Evolutionary conservation across 2,888 invertebrate species (phyloP).

Genomic region (Sesamia inferens): DNA sequence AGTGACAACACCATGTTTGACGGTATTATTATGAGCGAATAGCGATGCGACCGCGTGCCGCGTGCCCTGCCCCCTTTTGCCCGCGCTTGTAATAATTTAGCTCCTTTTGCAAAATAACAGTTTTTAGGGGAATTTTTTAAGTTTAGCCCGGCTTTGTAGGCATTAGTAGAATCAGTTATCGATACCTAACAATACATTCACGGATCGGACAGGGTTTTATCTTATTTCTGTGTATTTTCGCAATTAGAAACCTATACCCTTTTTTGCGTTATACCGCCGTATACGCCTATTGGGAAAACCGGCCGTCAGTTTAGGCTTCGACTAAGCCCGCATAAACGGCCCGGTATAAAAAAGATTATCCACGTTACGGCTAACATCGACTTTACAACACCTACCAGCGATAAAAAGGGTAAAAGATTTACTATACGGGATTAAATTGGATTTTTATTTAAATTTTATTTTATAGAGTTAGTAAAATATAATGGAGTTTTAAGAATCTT

Average conservation of each 20-base stretch:
- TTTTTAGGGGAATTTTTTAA: no score
- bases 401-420: constrained; percentile 46
- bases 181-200: no score
- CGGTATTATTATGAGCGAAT: no score
- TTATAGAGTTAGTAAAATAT: neutral
- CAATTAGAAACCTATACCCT: constrained; percentile 22
- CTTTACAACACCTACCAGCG: constrained; percentile 44
- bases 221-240: constrained; percentile 19
- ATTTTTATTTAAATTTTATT: constrained; percentile 24
- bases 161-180: no score
- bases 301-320: constrained; percentile 23
- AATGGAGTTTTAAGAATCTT: neutral
- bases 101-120: no score
- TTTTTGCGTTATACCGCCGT: constrained; percentile 24
- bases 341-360: constrained; percentile 55
- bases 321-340: constrained; percentile 52
- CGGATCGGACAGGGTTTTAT: no score
- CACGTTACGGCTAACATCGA: constrained; percentile 41
- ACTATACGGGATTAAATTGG: constrained; percentile 20
- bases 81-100: no score
- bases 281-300: constrained; percentile 20
- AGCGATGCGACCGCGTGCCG: no score
- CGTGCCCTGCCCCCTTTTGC: no score
- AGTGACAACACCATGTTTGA: no score
- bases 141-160: no score